phyloP scores from a whole-genome alignment of 2,888 invertebrate species.

The Graphium colonna region DNA sequence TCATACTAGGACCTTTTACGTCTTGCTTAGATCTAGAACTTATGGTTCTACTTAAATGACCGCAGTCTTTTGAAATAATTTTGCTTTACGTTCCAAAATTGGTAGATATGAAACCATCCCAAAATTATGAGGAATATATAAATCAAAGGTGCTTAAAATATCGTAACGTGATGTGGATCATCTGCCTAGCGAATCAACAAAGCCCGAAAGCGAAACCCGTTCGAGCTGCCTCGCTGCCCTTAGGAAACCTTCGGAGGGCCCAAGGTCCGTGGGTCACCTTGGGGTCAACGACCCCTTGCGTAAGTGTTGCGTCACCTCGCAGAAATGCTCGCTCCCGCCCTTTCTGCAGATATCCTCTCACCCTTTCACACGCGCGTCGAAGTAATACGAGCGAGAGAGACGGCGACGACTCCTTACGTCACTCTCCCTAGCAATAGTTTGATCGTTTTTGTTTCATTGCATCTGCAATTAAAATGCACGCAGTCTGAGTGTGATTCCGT shows the following conservation, averaged over 20 bases:
- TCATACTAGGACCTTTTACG: no score
- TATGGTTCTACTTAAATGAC: no score
- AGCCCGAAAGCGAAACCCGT: slow-evolving; percentile 1
- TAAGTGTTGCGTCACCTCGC: slow-evolving; percentile 59
- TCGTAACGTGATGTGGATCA: neutral
- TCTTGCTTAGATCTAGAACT: no score
- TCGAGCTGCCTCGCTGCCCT: slow-evolving; percentile 18
- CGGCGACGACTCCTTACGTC: slow-evolving; percentile 15
- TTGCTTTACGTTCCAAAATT: no score
- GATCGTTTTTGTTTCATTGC: slow-evolving; percentile 20
- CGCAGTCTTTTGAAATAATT: no score
- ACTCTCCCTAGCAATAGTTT: slow-evolving; percentile 22
- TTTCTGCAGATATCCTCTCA: slow-evolving; percentile 29
- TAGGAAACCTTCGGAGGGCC: slow-evolving; percentile 41
- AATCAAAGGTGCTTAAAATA: neutral
- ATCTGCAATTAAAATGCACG: slow-evolving; percentile 21
- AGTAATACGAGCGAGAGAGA: slow-evolving; percentile 28
- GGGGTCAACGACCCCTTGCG: slow-evolving; percentile 53
- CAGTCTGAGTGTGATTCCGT: slow-evolving; percentile 10
- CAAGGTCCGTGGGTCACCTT: slow-evolving; percentile 44
- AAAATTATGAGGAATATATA: neutral
- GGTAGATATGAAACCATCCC: neutral
- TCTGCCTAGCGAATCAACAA: slow-evolving; percentile 8
- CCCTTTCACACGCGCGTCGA: slow-evolving; percentile 24
- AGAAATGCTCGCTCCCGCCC: slow-evolving; percentile 45